Base-by-base conservation (phyloP, 2,888 invertebrate genomes). In the Andrena flavipes region DNA sequence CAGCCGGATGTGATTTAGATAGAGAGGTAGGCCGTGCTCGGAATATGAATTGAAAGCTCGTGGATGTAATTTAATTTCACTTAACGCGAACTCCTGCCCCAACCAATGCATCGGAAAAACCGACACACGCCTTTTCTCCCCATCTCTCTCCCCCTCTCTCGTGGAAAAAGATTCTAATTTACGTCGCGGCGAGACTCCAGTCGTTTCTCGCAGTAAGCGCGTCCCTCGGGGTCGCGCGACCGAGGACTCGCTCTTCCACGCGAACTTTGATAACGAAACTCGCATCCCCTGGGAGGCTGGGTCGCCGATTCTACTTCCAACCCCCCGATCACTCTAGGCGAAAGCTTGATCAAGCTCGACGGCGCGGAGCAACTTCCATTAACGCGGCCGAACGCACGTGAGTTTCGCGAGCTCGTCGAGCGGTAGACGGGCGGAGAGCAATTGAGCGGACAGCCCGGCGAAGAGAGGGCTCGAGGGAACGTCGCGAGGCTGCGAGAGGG, bases 41-140 rank as follows among this genome's bases (percentile, higher is more conserved):
- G 80, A 76, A 80, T 70, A 82, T 54, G 72, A 64, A 82, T 80
- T 51, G 69, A 49, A 73, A 70, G 59, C 49, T 60, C 69, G 23
- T 33, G 8, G 26, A 42, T 48, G 64, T 69, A 54, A 69, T 80
- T 80, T 67, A 23, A 79, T 69, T 78, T 60, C 48, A 68, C 48
- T 49, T 70, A 80, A 29, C 56, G 29, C 7, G 60, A 64, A 60
- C 54, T 67, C 74, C n/a, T 13, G 42, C 4, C 42, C 1, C 10
- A 10, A 56, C 8, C 56, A 4, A 16, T 16, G 42, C 42, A 5
- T 42, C 42, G 42, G 16, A 5, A 42, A 42, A 42, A 16, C 4
- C 42, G 1, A 5, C 42, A 16, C 42, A 42, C 42, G 42, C 16
- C 42, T 42, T 16, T 42, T 5, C 4, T 16, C 10, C 3, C 10